Base-by-base conservation (phyloP, 2,113 vertebrate genomes). In the Brienomyrus brachyistius region DNA sequence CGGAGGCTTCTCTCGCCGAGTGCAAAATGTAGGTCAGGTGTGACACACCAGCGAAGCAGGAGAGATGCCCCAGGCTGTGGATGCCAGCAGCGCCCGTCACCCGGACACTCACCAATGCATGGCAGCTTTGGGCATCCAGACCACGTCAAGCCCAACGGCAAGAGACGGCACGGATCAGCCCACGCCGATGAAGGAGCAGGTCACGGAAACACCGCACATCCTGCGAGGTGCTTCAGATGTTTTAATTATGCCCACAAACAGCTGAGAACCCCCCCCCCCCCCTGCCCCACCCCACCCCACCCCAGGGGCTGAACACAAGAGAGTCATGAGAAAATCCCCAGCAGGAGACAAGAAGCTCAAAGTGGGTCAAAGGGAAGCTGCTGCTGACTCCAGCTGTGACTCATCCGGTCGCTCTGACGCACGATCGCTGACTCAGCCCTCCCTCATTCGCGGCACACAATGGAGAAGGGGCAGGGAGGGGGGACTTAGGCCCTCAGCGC, bases 341-440 rank as follows among this genome's bases (percentile, higher is more conserved):
- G 56, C n/a, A 50, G 86, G 52, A 89, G 80, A 89, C 54, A 74
- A 90, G 74, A 90, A 85, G 50, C 91, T 77, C 86, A 90, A 91
- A 91, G 85, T 92, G 90, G 92, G 92, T 91, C 90, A 92, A 91
- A 92, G 91, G 80, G 83, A 56, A 90, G 80, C 54, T 90, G 89
- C 27, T 88, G 88, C 87, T 90, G 77, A 90, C 83, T 91, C 91
- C 89, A 90, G 70, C 59, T 87, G 90, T 91, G 93, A 93, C 87
- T 92, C 91, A 93, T 88, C 89, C 66, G 88, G 88, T 74, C 80
- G 88, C 23, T 17, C 74, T 40, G 77, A 54, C 80, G 77, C 85
- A 90, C 35, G 86, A 84, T 8, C 45, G 91, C 93, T 92, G 92
- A 92, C 54, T 92, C 92, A 93, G 92, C 90, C 82, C 48, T 89